A percentile compares a stretch with the other conserved stretches of the same genome.
These are phyloP conservation scores for Dendrolimus pini DNA, from an alignment of 2,888 invertebrate genomes.

Conservation along the genomic window DNA sequence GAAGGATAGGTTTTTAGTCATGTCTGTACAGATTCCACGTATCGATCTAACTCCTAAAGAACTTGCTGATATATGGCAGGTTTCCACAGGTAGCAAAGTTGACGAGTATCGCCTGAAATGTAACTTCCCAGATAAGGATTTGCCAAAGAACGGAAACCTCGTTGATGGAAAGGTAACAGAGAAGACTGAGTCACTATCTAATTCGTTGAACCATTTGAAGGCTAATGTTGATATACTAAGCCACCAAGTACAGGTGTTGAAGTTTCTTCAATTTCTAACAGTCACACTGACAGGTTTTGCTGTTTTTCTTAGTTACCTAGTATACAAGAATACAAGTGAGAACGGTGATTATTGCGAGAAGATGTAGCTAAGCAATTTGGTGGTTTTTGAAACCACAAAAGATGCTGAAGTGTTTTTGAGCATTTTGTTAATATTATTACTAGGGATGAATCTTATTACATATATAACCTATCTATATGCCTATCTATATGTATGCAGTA, in stretches of 20 bases:
- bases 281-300: constrained; percentile 41
- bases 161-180: constrained; percentile 59
- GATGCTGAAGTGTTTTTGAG: constrained; percentile 23
- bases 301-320: constrained; percentile 43
- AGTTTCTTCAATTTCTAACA: constrained; percentile 47
- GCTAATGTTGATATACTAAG: constrained; percentile 45
- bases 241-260: constrained; percentile 43
- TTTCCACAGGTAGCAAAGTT: constrained; percentile 74
- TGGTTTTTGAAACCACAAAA: constrained; percentile 49
- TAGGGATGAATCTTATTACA: constrained; percentile 31
- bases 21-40: constrained; percentile 84
- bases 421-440: constrained; percentile 23
- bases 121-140: constrained; percentile 68
- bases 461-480: constrained; percentile 24
- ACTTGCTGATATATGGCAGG: constrained; percentile 85
- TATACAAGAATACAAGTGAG: constrained; percentile 43
- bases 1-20: constrained; percentile 92
- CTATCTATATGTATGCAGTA: constrained; percentile 10
- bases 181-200: constrained; percentile 84
- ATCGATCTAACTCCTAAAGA: constrained; percentile 77
- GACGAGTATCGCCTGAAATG: constrained; percentile 86
- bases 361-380: constrained; percentile 50
- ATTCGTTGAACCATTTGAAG: constrained; percentile 74
- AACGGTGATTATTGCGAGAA: constrained; percentile 46
- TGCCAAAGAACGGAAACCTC: constrained; percentile 45